A percentile compares a stretch with the other conserved stretches of the same genome.
Evolutionary conservation across 2,888 invertebrate genomes (phyloP).

Genomic region (Melipona beecheii): DNA sequence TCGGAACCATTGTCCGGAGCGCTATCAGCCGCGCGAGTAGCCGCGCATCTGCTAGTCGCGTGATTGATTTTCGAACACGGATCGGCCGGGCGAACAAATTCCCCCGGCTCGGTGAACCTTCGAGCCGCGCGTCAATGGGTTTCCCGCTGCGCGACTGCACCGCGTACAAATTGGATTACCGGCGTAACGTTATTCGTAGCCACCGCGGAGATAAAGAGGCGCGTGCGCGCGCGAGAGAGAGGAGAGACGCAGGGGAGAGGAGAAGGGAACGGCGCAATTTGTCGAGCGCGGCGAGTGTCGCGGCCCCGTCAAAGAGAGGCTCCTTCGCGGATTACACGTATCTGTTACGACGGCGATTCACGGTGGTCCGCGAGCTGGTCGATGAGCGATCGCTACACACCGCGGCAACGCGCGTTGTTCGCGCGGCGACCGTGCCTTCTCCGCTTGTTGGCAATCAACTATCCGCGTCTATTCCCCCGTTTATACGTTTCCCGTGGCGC

Average conservation of each 20-base stretch:
- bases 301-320: neutral
- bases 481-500: slow-evolving; percentile 48
- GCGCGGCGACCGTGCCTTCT: slow-evolving; percentile 51
- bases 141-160: slow-evolving; percentile 61
- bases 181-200: slow-evolving; percentile 36
- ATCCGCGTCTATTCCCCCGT: slow-evolving; percentile 57
- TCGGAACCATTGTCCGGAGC: slow-evolving; percentile 29
- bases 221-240: no score
- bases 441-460: slow-evolving; percentile 64
- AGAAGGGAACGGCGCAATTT: slow-evolving; percentile 54
- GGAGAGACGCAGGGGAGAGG: neutral
- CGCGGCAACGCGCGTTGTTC: slow-evolving; percentile 56
- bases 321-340: slow-evolving; percentile 47
- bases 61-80: slow-evolving; percentile 55
- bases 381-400: slow-evolving; percentile 67
- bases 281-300: slow-evolving; percentile 41
- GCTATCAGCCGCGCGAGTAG: slow-evolving; percentile 42
- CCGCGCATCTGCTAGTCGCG: slow-evolving; percentile 22
- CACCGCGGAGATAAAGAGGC: slow-evolving; percentile 5
- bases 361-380: slow-evolving; percentile 49
- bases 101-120: slow-evolving; percentile 32
- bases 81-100: slow-evolving; percentile 35
- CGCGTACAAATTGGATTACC: slow-evolving; percentile 69
- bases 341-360: slow-evolving; percentile 17
- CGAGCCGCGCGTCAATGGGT: slow-evolving; percentile 66